phyloP scores from a whole-genome alignment of 2,797 vertebrate genomes.

The Eutrigla gurnardus region DNA sequence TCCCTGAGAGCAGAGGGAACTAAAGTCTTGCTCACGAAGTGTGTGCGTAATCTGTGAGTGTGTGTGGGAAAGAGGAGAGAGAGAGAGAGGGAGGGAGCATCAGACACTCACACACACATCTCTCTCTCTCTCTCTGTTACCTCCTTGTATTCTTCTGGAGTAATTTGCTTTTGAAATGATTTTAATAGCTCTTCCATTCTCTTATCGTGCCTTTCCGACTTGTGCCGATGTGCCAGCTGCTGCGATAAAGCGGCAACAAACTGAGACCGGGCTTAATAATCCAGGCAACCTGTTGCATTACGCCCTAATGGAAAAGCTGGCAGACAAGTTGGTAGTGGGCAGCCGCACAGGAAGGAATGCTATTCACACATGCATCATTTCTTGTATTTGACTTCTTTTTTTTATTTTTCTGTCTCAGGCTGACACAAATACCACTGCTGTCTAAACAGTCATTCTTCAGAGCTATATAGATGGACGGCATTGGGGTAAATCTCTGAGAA shows the following conservation, averaged over 20 bases:
- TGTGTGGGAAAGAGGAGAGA: constrained; percentile 36
- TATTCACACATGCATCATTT: constrained; percentile 12
- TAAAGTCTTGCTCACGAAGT: constrained; percentile 37
- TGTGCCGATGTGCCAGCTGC: constrained; percentile 32
- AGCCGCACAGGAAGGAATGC: not conserved
- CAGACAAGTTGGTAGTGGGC: constrained; percentile 19
- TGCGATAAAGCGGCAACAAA: constrained; percentile 32
- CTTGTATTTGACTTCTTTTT: not conserved
- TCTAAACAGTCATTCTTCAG: constrained; percentile 26
- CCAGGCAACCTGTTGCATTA: constrained; percentile 43
- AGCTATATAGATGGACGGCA: constrained; percentile 29
- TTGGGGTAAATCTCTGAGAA: constrained; percentile 48
- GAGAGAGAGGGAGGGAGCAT: constrained; percentile 23
- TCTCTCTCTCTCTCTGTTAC: constrained; percentile 26
- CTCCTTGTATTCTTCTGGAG: constrained; percentile 37
- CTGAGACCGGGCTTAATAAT: constrained; percentile 24
- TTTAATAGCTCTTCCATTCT: constrained; percentile 50
- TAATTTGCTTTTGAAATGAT: constrained; percentile 56
- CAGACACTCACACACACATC: constrained; percentile 23
- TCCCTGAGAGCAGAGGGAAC: constrained; percentile 37
- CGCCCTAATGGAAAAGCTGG: constrained; percentile 32
- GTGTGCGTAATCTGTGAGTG: constrained; percentile 16
- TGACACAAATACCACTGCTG: constrained; percentile 16
- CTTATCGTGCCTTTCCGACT: constrained; percentile 14
- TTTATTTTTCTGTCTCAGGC: not conserved